These are phyloP conservation scores for Enteromius fasciolatus DNA, from an alignment of 2,797 vertebrate genomes.

Conservation along the genomic window DNA sequence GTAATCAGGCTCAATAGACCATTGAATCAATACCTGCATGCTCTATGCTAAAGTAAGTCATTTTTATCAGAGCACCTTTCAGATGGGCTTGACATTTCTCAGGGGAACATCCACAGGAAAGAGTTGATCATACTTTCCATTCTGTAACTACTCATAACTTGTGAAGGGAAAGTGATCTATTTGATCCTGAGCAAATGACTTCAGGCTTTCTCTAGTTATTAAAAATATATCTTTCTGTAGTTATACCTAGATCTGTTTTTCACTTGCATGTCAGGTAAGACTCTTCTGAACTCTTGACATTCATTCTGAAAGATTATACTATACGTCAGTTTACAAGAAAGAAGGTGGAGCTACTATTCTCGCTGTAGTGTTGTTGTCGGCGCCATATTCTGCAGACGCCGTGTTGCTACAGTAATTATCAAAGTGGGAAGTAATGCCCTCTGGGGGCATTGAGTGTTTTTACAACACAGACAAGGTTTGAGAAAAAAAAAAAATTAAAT, in stretches of 20 bases:
- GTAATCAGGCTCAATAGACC: too few species aligned
- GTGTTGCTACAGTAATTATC: too few species aligned
- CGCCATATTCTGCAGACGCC: too few species aligned
- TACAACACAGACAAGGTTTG: too few species aligned
- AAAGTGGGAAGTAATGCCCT: too few species aligned
- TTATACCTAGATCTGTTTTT: background rate
- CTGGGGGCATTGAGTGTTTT: too few species aligned
- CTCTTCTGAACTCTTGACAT: background rate
- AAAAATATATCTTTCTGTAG: background rate
- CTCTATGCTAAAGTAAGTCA: background rate
- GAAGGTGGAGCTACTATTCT: too few species aligned
- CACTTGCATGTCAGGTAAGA: background rate
- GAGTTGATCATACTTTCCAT: constrained; percentile 44
- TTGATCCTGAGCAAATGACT: constrained; percentile 25
- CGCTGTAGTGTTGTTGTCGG: too few species aligned
- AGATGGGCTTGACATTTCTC: constrained; percentile 39
- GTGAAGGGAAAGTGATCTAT: constrained; percentile 39
- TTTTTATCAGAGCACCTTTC: constrained; percentile 24
- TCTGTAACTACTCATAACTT: constrained; percentile 41
- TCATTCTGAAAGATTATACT: background rate
- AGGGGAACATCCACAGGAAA: constrained; percentile 24
- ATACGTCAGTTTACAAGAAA: too few species aligned
- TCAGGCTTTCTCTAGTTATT: background rate
- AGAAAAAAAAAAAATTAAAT: too few species aligned
- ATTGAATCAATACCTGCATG: too few species aligned